Percentiles rank a stretch among this genome's conserved stretches.
phyloP scores from a whole-genome alignment of 1,140 invertebrate genomes.

The Monochamus saltuarius region DNA sequence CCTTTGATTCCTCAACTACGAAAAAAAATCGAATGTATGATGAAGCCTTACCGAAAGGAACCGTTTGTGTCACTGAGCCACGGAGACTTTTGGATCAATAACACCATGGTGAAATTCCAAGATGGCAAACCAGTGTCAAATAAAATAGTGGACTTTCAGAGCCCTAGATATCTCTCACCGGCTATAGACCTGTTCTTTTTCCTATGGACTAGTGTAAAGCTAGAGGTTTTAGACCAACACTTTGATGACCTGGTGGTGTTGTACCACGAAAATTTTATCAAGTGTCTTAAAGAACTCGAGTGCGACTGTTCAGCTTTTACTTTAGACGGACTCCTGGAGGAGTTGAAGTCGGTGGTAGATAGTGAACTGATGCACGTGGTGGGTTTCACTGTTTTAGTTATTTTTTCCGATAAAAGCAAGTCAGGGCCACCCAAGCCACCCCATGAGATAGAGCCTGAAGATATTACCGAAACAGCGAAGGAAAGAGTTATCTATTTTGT shows the following conservation, averaged over 20 bases:
- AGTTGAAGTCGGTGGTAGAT: too few species aligned
- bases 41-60: conserved; percentile 36
- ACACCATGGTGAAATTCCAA: not conserved
- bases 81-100: conserved; percentile 9
- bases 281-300: too few species aligned
- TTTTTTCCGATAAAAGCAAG: too few species aligned
- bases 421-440: too few species aligned
- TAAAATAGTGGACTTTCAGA: conserved; percentile 60
- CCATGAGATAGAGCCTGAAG: too few species aligned
- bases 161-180: conserved; percentile 54
- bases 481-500: too few species aligned
- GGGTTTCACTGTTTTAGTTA: too few species aligned
- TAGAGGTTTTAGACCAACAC: conserved; percentile 46
- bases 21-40: conserved; percentile 39
- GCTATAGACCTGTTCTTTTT: conserved; percentile 60
- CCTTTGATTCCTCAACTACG: conserved; percentile 30
- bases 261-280: conserved; percentile 47
- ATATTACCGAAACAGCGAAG: too few species aligned
- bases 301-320: too few species aligned
- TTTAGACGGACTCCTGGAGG: too few species aligned
- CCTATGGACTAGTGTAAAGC: conserved; percentile 55
- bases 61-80: conserved; percentile 52
- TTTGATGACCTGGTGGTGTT: conserved; percentile 53
- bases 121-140: not conserved
- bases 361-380: too few species aligned